Base-by-base conservation (phyloP, 2,797 vertebrate genomes). In the Eutrigla gurnardus region DNA sequence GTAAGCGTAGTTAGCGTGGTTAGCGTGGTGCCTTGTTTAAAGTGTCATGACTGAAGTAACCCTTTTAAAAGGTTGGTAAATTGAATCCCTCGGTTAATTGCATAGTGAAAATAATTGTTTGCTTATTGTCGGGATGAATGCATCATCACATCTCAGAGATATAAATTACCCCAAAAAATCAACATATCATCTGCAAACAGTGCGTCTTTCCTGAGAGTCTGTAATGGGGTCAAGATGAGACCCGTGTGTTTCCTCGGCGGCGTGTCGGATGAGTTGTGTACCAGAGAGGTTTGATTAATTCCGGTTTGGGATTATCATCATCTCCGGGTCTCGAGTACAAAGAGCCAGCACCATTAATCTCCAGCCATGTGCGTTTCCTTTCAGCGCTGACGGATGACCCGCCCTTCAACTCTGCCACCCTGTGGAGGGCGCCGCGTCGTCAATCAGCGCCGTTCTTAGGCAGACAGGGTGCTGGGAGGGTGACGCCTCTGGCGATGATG, bases 371-470 rank as follows among this genome's bases (percentile, higher is more conserved):
- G 77, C 75, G 68, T 70, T 75, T 84, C 83, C 74, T 68, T 78
- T 85, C 80, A 67, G 54, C 45, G 18, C 6, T 83, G 86, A 88
- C 81, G 77, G 83, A 91, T 78, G 86, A 88, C 83, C 86, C 83
- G 80, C 76, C 88, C 89, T 93, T 93, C 89, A 93, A 81, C 87
- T 88, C 54, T 49, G 78, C 65, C 76, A 77, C 77, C 87, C 65
- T 25, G 55, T 52, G 10, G 39, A 88, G 70, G 54, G 25, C 80
- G 83, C 81, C 74, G 57, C 25, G 36, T 78, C 67, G 55, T 88
- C 88, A 80, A 75, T 89, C 85, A 87, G 61, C 67, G 71, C 53
- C 36, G 37, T 82, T 79, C 74, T 85, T 60, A 5, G 67, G 73
- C 40, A 53, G 50, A 62, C 62, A 53, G 53, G 58, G 36, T 71